Percentiles rank a stretch among this genome's conserved stretches.
phyloP scores from a whole-genome alignment of 2,888 invertebrate genomes.

The Prosopocoilus inquinatus region DNA sequence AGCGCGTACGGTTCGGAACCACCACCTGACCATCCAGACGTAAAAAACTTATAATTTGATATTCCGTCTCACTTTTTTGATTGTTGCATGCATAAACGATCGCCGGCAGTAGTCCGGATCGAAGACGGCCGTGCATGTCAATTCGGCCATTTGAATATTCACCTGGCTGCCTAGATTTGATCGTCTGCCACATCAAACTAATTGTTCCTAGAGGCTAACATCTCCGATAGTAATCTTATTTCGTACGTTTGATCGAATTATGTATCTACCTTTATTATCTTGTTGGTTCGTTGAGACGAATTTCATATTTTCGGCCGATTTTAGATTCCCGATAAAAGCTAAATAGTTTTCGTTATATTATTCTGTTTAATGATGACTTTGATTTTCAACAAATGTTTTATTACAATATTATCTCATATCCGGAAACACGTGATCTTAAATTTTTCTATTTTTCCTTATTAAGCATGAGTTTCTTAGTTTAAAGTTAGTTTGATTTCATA shows the following conservation, averaged over 20 bases:
- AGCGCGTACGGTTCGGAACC: slow-evolving; percentile 12
- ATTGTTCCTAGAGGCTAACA: slow-evolving; percentile 32
- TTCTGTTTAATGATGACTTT: no score
- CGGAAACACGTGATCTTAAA: no score
- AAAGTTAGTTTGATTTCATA: no score
- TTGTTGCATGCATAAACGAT: slow-evolving; percentile 38
- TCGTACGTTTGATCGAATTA: slow-evolving; percentile 35
- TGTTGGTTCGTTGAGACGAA: slow-evolving; percentile 10
- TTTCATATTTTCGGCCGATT: slow-evolving; percentile 12
- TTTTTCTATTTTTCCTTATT: no score
- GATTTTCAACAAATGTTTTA: no score
- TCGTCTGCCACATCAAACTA: slow-evolving; percentile 33
- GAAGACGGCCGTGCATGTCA: slow-evolving; percentile 7
- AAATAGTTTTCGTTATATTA: no score
- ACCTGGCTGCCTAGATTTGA: slow-evolving; percentile 21
- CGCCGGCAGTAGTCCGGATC: slow-evolving; percentile 27
- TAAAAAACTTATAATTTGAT: slow-evolving; percentile 22
- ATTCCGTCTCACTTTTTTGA: slow-evolving; percentile 14
- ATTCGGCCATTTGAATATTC: slow-evolving; percentile 12
- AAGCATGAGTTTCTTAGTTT: no score
- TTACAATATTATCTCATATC: no score
- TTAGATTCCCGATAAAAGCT: slow-evolving; percentile 1
- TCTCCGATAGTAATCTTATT: slow-evolving; percentile 34
- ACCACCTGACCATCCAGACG: slow-evolving; percentile 17
- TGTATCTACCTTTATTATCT: slow-evolving; percentile 28